phyloP scores from a whole-genome alignment of 2,888 invertebrate genomes.

The Notodonta dromedarius region DNA sequence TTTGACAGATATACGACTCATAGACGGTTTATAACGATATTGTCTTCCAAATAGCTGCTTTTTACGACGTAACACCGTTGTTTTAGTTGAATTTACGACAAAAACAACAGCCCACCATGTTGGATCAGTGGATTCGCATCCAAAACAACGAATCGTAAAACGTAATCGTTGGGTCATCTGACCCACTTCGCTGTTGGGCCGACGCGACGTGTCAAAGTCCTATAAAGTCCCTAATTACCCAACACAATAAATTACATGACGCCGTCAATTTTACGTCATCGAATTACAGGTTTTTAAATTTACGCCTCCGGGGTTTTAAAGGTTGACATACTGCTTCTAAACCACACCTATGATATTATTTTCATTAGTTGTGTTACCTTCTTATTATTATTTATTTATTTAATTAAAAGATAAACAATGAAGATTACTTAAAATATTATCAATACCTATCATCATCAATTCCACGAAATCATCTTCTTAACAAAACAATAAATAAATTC shows the following conservation, averaged over 20 bases:
- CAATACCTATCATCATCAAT: no score
- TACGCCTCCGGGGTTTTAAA: not conserved
- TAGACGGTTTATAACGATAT: not conserved
- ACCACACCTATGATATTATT: not conserved
- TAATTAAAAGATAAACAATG: no score
- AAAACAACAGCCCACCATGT: not conserved
- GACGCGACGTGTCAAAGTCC: conserved; percentile 48
- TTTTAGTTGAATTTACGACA: not conserved
- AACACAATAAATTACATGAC: conserved; percentile 44
- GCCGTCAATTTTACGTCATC: conserved; percentile 34
- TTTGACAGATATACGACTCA: no score
- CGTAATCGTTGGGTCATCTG: conserved; percentile 38
- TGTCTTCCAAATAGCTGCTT: not conserved
- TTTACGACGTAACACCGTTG: not conserved
- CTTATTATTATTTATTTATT: no score
- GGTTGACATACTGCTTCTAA: not conserved
- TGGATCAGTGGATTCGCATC: not conserved
- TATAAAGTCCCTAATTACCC: conserved; percentile 51
- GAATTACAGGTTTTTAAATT: conserved; percentile 19
- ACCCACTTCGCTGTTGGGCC: conserved; percentile 41
- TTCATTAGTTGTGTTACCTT: no score
- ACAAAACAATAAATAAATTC: no score
- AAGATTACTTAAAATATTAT: no score
- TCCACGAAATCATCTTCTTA: no score
- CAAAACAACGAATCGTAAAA: conserved; percentile 6